Evolutionary conservation across 2,113 vertebrate genomes (phyloP).

Genomic region (Syrrhaptes paradoxus): DNA sequence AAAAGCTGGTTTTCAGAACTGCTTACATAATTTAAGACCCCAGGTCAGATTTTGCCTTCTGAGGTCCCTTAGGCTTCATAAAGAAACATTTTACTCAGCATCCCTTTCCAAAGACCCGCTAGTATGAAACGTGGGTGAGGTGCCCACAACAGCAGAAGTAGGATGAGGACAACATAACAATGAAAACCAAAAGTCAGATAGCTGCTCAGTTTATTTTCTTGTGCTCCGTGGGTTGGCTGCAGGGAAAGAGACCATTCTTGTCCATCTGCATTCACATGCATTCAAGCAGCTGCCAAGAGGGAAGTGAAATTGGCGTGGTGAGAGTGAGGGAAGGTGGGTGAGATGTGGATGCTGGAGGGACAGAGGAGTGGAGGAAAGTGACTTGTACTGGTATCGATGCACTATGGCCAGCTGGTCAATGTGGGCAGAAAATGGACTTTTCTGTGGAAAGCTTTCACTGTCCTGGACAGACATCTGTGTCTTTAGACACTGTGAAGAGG

Average conservation of each 20-base stretch:
- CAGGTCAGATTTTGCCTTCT: neutral
- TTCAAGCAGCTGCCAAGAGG: neutral
- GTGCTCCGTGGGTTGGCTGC: neutral
- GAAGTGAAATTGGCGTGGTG: neutral
- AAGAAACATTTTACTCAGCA: neutral
- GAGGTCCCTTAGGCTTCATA: neutral
- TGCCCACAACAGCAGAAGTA: neutral
- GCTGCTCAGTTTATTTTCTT: neutral
- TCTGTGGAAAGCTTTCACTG: neutral
- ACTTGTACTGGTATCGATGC: neutral
- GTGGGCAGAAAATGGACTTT: neutral
- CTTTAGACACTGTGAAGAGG: neutral
- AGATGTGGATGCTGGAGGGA: neutral
- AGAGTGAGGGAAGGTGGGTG: neutral
- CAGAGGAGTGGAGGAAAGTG: neutral
- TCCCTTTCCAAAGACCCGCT: neutral
- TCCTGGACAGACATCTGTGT: neutral
- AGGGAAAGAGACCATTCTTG: neutral
- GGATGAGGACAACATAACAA: neutral
- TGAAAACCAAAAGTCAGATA: neutral
- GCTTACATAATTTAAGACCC: neutral
- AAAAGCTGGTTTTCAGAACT: neutral
- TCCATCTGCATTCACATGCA: neutral
- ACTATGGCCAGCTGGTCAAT: neutral
- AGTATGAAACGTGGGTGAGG: accelerated